phyloP scores from a whole-genome alignment of 2,113 vertebrate genomes.

The Silurus meridionalis region DNA sequence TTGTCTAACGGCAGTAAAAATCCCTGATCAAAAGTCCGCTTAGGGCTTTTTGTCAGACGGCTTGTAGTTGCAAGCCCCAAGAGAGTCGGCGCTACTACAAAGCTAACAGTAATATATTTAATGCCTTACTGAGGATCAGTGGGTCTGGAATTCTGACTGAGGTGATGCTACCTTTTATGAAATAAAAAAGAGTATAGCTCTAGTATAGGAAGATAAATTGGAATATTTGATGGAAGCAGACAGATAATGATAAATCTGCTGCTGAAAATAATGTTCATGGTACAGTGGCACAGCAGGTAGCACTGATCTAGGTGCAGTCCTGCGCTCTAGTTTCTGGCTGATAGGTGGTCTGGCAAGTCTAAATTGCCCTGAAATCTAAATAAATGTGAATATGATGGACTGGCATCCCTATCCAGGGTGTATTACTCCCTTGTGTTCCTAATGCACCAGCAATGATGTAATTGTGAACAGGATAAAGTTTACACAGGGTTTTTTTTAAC shows the following conservation, averaged over 20 bases:
- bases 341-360: background rate
- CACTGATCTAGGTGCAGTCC: background rate
- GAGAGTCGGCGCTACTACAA: background rate
- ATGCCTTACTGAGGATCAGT: constrained; percentile 2
- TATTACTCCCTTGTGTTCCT: background rate
- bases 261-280: background rate
- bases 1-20: constrained; percentile 37
- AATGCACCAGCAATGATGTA: background rate
- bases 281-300: constrained; percentile 10
- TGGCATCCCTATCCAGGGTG: background rate
- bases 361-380: background rate
- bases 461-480: background rate
- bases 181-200: background rate
- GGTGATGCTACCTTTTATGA: background rate
- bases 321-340: background rate
- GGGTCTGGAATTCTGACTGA: constrained; percentile 8
- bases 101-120: constrained; percentile 25
- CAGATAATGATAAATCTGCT: constrained; percentile 10
- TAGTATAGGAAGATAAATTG: background rate
- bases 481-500: background rate
- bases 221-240: constrained; percentile 1
- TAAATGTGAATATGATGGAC: background rate
- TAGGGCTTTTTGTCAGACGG: constrained; percentile 26
- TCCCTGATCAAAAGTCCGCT: constrained; percentile 48
- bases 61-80: constrained; percentile 11